A percentile compares a stretch with the other conserved stretches of the same genome.
Conservation (phyloP, 2,888 invertebrate species). For the Panorpa germanica region DNA sequence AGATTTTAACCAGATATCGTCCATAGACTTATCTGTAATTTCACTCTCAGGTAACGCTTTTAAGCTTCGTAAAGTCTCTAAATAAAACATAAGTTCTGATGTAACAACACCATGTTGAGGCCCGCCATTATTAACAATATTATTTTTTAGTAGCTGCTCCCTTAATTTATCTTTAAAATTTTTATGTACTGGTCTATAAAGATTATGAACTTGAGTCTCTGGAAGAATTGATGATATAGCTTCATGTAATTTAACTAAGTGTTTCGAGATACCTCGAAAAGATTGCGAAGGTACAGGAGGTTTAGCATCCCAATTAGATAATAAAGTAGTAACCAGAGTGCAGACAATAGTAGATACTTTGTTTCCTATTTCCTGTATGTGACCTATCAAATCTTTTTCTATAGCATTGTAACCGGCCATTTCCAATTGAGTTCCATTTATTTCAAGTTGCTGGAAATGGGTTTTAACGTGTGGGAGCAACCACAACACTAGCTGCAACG, state of each 20-base stretch:
- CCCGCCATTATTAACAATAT: conserved; percentile 88
- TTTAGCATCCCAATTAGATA: conserved; percentile 80
- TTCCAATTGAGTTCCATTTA: too few species aligned
- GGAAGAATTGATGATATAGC: conserved; percentile 76
- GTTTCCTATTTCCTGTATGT: conserved; percentile 79
- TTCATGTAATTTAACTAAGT: conserved; percentile 80
- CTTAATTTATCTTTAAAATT: conserved; percentile 74
- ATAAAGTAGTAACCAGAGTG: conserved; percentile 60
- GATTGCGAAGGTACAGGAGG: conserved; percentile 88
- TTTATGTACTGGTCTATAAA: conserved; percentile 62
- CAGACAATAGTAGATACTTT: conserved; percentile 85
- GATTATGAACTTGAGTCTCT: conserved; percentile 49
- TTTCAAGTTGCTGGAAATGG: conserved; percentile 43
- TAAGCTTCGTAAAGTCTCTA: conserved; percentile 66
- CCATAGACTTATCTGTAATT: conserved; percentile 55
- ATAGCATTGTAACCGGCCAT: conserved; percentile 44
- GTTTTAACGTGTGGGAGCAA: conserved; percentile 50
- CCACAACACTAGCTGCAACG: conserved; percentile 65
- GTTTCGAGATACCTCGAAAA: conserved; percentile 71
- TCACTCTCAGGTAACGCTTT: conserved; percentile 58
- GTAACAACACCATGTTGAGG: conserved; percentile 92
- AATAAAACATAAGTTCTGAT: conserved; percentile 77
- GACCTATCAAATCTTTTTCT: conserved; percentile 66
- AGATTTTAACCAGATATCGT: conserved; percentile 69
- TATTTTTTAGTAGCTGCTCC: conserved; percentile 67